These are phyloP conservation scores for Drosophila rellima DNA, from an alignment of 2,888 invertebrate species.

Conservation along the genomic window DNA sequence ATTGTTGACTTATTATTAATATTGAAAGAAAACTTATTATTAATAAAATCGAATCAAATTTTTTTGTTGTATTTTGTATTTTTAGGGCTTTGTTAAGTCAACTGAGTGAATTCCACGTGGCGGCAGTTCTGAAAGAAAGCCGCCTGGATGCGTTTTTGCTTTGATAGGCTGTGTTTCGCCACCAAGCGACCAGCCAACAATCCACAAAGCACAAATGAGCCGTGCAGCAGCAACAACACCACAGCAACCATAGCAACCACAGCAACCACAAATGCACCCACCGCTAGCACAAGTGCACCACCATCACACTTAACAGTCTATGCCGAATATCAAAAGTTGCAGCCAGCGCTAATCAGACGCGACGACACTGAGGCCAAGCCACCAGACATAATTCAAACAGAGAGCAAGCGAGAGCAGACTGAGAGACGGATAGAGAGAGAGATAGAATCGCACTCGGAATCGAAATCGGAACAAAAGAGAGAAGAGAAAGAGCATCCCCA, in stretches of 20 bases:
- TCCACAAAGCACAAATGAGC: constrained; percentile 47
- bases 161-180: constrained; percentile 96
- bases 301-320: constrained; percentile 49
- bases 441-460: constrained; percentile 5
- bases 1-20: background rate
- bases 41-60: background rate
- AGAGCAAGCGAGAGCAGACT: constrained; percentile 31
- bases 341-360: constrained; percentile 75
- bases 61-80: constrained; percentile 31
- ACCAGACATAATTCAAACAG: constrained; percentile 57
- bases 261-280: constrained; percentile 42
- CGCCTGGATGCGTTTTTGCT: constrained; percentile 96
- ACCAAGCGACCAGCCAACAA: constrained; percentile 90
- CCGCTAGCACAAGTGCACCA: constrained; percentile 38
- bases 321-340: constrained; percentile 72
- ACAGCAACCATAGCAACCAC: constrained; percentile 29
- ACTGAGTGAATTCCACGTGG: constrained; percentile 72
- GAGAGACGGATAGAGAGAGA: constrained; percentile 6
- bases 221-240: constrained; percentile 36
- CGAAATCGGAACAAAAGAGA: background rate
- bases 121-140: constrained; percentile 85
- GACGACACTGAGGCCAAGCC: constrained; percentile 71
- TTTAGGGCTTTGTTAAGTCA: constrained; percentile 74
- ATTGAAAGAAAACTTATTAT: background rate
- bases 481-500: constrained; percentile 4